Percentiles rank a stretch among this genome's conserved stretches.
Evolutionary conservation across 2,797 vertebrate genomes (phyloP).

Genomic region (Forpus xanthops): DNA sequence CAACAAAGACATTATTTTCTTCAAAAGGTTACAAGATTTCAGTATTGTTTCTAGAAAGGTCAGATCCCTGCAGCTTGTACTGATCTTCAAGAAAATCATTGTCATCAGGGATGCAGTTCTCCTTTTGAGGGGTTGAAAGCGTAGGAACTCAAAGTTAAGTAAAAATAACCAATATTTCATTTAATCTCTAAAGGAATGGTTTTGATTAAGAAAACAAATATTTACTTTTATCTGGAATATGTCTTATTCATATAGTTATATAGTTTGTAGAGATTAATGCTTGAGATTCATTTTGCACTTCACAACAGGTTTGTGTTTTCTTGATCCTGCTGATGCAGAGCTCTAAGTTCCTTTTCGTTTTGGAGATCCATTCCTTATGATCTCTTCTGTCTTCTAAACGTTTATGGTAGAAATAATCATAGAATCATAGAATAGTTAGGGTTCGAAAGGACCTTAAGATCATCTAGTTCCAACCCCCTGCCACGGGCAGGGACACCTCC

Average conservation of each 20-base stretch:
- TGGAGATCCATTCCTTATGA: background rate
- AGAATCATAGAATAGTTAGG: too few relatives aligned
- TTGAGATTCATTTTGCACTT: constrained; percentile 4
- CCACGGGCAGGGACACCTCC: too few relatives aligned
- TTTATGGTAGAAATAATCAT: background rate
- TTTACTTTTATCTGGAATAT: constrained; percentile 24
- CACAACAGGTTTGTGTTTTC: background rate
- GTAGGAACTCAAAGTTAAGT: background rate
- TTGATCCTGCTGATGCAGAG: background rate
- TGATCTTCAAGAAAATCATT: background rate
- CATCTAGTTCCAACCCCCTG: too few relatives aligned
- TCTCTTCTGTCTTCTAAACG: background rate
- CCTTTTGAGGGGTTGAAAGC: background rate
- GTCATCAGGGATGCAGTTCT: background rate
- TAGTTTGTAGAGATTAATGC: background rate
- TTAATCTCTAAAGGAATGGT: background rate
- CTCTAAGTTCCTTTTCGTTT: background rate
- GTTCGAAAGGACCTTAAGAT: too few relatives aligned
- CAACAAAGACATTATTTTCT: background rate
- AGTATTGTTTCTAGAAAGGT: background rate
- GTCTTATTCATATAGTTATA: background rate
- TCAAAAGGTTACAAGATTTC: background rate
- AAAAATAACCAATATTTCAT: background rate
- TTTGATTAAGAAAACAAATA: constrained; percentile 27
- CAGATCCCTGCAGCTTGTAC: background rate